Base-by-base conservation (phyloP, 2,888 invertebrate genomes). In the Brachyptera risi region DNA sequence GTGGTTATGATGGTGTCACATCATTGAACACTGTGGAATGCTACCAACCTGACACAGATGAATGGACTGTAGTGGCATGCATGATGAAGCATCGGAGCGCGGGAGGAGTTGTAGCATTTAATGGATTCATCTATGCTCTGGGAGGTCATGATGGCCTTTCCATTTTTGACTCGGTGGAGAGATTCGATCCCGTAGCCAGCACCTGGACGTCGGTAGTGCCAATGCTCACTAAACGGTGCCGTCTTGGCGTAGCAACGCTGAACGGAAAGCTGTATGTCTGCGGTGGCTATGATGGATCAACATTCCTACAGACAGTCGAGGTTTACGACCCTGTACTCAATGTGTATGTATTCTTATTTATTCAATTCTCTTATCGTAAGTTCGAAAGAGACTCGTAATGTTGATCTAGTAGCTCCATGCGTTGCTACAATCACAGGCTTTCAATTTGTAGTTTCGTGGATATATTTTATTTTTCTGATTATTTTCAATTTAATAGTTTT, bases 61-160 rank as follows among this genome's bases (percentile, higher is more conserved):
- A 80, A 59, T 92, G 92, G 92, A 83, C 82, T 66, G 83, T 86
- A 69, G 80, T 88, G 47, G 78, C 83, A n/a, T 78, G 83, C 11
- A 88, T 88, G 88, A 83, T 83, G 68, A 86, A 86, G 70, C 85
- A 83, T 69, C 76, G 85, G 40, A 86, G 86, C 69, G 88, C 88
- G 49, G 86, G 87, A 17, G 88, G 87, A 44, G 86, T 88, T 1
- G 83, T 86, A 2, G 81, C 86, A 17, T 80, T 84, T 70, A 79
- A 82, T 73, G 88, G 88, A 35, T 86, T 83, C 69, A 85, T 92
- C 59, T 91, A 88, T 73, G 90, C 89, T 0, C 78, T 92, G 42
- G 94, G 93, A 15, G 93, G 93, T 0, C 93, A 93, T 72, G 92
- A 93, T 76, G 92, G 93, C 0, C 76, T 92, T 15, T 89, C 90